These are phyloP conservation scores for Dryobota labecula DNA, from an alignment of 2,888 invertebrate genomes.

Conservation along the genomic window DNA sequence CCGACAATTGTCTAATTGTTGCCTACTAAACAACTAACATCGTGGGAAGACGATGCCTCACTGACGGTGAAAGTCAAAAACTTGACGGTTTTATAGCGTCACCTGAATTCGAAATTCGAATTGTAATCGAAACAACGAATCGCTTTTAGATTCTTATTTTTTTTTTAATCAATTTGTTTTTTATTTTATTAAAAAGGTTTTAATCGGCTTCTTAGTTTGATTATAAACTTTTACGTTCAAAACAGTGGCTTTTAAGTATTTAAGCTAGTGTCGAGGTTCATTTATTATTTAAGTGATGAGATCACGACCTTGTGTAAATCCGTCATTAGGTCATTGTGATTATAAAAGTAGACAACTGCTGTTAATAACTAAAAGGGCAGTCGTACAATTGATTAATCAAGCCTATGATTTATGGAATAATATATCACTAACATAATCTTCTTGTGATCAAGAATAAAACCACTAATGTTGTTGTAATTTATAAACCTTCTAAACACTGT, in stretches of 20 bases:
- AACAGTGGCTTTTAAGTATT: slow-evolving; percentile 66
- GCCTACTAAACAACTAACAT: slow-evolving; percentile 84
- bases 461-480: not conserved
- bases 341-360: slow-evolving; percentile 23
- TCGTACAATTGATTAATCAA: slow-evolving; percentile 25
- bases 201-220: slow-evolving; percentile 58
- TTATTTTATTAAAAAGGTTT: slow-evolving; percentile 73
- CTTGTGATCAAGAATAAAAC: not conserved
- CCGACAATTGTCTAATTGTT: slow-evolving; percentile 91
- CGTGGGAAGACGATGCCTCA: slow-evolving; percentile 86
- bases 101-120: slow-evolving; percentile 83
- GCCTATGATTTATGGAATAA: slow-evolving; percentile 15
- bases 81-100: slow-evolving; percentile 83
- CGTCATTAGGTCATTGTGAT: slow-evolving; percentile 40
- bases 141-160: slow-evolving; percentile 83
- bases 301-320: slow-evolving; percentile 42
- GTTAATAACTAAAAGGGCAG: slow-evolving; percentile 33
- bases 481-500: not conserved
- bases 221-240: slow-evolving; percentile 51
- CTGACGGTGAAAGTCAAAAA: slow-evolving; percentile 87
- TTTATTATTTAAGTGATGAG: slow-evolving; percentile 53
- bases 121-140: slow-evolving; percentile 84
- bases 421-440: slow-evolving; percentile 18
- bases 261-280: slow-evolving; percentile 38
- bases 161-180: slow-evolving; percentile 79